Evolutionary conservation across 1,140 invertebrate genomes (phyloP), one percentile per base, ranked within the genome.

Genomic region (Drosophila bocki): DNA sequence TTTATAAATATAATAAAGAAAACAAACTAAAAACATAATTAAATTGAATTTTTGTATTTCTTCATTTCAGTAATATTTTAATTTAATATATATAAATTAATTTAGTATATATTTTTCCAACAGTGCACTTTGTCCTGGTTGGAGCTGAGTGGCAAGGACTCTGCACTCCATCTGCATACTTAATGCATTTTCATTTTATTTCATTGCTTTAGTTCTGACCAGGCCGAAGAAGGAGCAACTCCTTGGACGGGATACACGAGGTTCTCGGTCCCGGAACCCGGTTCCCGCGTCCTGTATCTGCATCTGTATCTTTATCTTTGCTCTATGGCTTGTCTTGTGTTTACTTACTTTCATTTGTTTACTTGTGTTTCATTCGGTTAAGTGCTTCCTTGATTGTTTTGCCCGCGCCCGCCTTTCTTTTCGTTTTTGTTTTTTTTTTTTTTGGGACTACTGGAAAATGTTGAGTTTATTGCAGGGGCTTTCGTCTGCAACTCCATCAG

Each of bases 361-460:
- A 84, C 84, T 88, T 88, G 85, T 84, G 78, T 90, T 88, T 88
- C 84, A 88, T 88, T 88, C 84, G 84, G 84, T 88, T 88, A 88
- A 88, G 84, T 88, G 84, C 84, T 88, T 88, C 77, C 85, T 78
- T 88, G 84, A 88, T 88, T 88, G 84, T 88, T 88, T 81, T 77
- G 78, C 67, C 70, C 64, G 78, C 82, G 68, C 58, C 47, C 33
- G 17, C 13, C 62, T 59, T n/a, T 56, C 17, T 13, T 22, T 29
- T 29, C 37, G 47, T 32, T 22, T 22, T 35, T 61, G 61, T 42
- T 42, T 56, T 42, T 56, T 45, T 51, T 37, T 37, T 22, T 71
- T 72, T 72, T n/a, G 67, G 67, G 12, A 35, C 54, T 35, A 19
- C 47, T 44, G 45, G 37, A n/a, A 29, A 29, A 54, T 32, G 47